Base-by-base conservation (phyloP, 64 coral and sea anemone genomes). In the Acropora tenuis region DNA sequence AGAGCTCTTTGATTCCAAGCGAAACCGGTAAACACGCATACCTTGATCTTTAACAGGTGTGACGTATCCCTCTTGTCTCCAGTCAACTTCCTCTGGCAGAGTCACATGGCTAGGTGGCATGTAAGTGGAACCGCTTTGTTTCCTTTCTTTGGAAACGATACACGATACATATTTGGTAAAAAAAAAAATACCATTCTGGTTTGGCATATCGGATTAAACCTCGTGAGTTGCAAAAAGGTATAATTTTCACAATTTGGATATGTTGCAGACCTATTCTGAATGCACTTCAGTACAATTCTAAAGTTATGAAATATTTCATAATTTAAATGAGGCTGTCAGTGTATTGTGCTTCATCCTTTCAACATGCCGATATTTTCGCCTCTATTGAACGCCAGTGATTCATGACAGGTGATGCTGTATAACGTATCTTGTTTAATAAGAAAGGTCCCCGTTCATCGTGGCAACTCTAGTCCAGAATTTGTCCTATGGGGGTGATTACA, bases 31-130 rank as follows among this genome's bases (percentile, higher is more conserved):
- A 5, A 9, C 4, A 4, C 52, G 52, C 5, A 1, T 77, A 98
- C 96, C 82, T 84, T 95, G 93, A 83, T 98, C 93, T 59, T 98
- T 98, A 0, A 98, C 96, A 50, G 80, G 80, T 45, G 96, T 98
- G 1, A 98, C 96, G 69, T 98, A 98, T 68, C 96, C 96, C 50
- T 95, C 73, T 1, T 86, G 90, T 43, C 96, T 89, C 96, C 96
- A 98, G 53, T 98, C 96, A 9, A 98, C 96, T 5, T 80, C 86
- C 47, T 43, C 77, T 18, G 96, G 96, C 1, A 98, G 71, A 16
- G 90, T 69, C 93, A 58, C 83, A 58, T 57, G 90, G 91, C 20
- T 83, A 81, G 47, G 92, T 81, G 63, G 68, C 68, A 71, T n/a
- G 19, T 40, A 71, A 2, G 68, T 15, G 5, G 68, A 71, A 3